A percentile compares a stretch with the other conserved stretches of the same genome.
phyloP scores from a whole-genome alignment of 2,888 invertebrate genomes.

The Orchestes rusci region DNA sequence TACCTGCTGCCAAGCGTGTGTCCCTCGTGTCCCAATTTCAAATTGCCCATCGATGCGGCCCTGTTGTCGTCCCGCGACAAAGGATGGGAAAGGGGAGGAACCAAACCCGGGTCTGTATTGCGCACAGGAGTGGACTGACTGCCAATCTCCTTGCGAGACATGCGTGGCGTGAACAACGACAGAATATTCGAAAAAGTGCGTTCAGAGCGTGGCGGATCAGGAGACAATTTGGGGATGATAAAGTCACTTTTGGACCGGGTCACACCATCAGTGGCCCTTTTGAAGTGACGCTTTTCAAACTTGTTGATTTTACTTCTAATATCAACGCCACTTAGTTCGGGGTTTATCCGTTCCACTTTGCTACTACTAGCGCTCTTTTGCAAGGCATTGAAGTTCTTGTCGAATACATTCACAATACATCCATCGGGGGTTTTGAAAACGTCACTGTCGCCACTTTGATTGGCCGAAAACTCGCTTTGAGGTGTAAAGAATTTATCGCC shows the following conservation, averaged over 20 bases:
- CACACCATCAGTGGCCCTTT: constrained; percentile 29
- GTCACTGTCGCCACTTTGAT: constrained; percentile 27
- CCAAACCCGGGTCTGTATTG: constrained; percentile 13
- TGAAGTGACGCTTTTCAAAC: constrained; percentile 18
- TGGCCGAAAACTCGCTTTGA: constrained; percentile 23
- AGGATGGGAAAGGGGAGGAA: constrained; percentile 7
- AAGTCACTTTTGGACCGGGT: constrained; percentile 41
- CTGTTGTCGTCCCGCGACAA: constrained; percentile 15
- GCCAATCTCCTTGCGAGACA: constrained; percentile 40
- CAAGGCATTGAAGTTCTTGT: constrained; percentile 35
- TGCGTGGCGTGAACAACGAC: constrained; percentile 54
- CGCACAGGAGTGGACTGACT: constrained; percentile 31
- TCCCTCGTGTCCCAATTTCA: constrained; percentile 27
- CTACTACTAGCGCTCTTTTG: constrained; percentile 37
- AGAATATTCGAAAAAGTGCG: constrained; percentile 40
- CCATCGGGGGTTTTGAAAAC: constrained; percentile 39
- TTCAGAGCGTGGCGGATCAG: constrained; percentile 25
- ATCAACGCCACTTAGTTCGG: not conserved
- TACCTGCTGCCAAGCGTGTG: constrained; percentile 35
- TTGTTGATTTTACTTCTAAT: constrained; percentile 20
- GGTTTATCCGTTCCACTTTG: constrained; percentile 28
- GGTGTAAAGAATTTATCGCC: constrained; percentile 26
- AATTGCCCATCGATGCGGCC: constrained; percentile 24
- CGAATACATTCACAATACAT: constrained; percentile 32
- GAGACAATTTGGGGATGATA: constrained; percentile 35